Evolutionary conservation across 2,888 invertebrate genomes (phyloP).

Genomic region (Plagodis pulveraria): DNA sequence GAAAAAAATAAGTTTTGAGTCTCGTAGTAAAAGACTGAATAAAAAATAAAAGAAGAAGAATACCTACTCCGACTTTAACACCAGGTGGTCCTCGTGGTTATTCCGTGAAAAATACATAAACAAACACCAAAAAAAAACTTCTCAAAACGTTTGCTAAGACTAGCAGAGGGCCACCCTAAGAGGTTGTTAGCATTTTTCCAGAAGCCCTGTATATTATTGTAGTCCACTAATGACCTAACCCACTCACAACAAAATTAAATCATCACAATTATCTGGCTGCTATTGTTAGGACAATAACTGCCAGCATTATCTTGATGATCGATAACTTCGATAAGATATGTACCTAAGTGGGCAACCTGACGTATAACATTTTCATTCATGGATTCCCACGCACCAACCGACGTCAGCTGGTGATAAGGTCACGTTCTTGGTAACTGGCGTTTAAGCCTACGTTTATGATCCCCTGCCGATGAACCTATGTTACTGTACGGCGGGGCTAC

Average conservation of each 20-base stretch:
- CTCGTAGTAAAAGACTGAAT: no score
- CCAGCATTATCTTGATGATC: constrained; percentile 6
- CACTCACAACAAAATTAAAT: not conserved
- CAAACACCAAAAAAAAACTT: no score
- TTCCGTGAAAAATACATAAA: no score
- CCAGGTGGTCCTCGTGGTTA: no score
- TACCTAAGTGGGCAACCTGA: not conserved
- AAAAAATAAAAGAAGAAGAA: no score
- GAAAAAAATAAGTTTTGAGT: no score
- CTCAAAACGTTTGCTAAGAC: no score
- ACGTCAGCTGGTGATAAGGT: constrained; percentile 11
- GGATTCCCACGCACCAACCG: constrained; percentile 9
- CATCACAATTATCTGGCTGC: constrained; percentile 6
- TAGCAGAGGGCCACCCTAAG: no score
- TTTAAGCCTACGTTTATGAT: not conserved
- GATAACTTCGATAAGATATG: constrained; percentile 5
- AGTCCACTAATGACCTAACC: not conserved
- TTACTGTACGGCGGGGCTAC: no score
- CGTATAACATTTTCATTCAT: constrained; percentile 18
- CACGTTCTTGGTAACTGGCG: not conserved
- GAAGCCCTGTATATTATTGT: constrained; percentile 4
- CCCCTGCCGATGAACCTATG: no score
- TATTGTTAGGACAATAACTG: not conserved
- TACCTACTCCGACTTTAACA: no score
- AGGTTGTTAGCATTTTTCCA: no score